Evolutionary conservation across 2,113 vertebrate species (phyloP), one percentile per base, ranked within the genome.

Genomic region (Sylvietta virens): DNA sequence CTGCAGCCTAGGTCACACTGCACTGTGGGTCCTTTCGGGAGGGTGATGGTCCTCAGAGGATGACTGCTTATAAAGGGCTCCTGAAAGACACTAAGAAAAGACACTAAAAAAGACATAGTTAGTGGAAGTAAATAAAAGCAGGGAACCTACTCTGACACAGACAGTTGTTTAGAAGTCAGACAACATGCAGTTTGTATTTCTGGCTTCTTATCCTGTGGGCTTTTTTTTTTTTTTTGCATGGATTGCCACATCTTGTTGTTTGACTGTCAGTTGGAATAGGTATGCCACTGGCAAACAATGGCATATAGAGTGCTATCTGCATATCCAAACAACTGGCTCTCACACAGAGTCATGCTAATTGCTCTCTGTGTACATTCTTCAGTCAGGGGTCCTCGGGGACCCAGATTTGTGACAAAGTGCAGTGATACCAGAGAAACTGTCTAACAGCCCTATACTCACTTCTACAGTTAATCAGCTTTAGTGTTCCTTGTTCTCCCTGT

Each of bases 1-100:
- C 4, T 45, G 33, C 53, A 67, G 64, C 28, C 44, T 40, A 22
- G 51, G 30, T 30, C 0, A 1, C 0, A 0, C 33, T 60, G 48
- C 1, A 0, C 30, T 5, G 5, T 51, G 42, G 33, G 42, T 53
- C 24, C 35, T 47, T 61, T 78, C 50, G 2, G 5, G 45, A 91
- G 17, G 17, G 9, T 48, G 42, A 27, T 24, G 54, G 13, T 45
- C 62, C 71, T 33, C 58, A 76, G 48, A 51, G 18, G 30, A 24
- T 67, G 35, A 15, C 21, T 58, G 28, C 13, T 44, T 65, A 44
- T 22, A 56, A 57, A 48, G 18, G 7, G 6, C 8, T 56, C 44
- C 44, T 45, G 56, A 74, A 93, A 26, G 14, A 39, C 28, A 56
- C n/a, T 27, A 17, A 56, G 51, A 31, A 70, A 78, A 62, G 35